Conservation (phyloP, 2,888 invertebrate genomes). For the Gryllus longicercus region DNA sequence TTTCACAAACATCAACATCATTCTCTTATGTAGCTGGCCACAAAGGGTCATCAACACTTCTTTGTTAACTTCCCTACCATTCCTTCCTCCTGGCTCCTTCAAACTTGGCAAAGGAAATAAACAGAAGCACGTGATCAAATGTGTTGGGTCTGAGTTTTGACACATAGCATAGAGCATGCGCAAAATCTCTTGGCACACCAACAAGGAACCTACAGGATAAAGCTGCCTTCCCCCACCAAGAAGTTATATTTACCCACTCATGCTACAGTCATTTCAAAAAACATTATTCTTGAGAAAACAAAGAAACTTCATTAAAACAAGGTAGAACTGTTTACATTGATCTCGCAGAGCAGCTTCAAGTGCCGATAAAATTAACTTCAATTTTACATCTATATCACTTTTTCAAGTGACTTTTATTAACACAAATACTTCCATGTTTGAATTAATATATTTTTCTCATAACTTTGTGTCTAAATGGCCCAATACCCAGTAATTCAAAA, state of each 20-base stretch:
- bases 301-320: background rate
- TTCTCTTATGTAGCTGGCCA: too few relatives aligned
- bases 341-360: too few relatives aligned
- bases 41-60: background rate
- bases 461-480: too few relatives aligned
- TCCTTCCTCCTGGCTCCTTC: background rate
- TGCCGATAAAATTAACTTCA: too few relatives aligned
- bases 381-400: too few relatives aligned
- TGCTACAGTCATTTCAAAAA: constrained; percentile 3
- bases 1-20: too few relatives aligned
- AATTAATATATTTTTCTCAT: too few relatives aligned
- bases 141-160: background rate
- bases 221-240: background rate
- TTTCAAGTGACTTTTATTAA: too few relatives aligned
- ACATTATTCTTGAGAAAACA: background rate
- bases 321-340: too few relatives aligned
- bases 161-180: constrained; percentile 17
- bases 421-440: too few relatives aligned
- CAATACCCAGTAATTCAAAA: too few relatives aligned
- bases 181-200: background rate
- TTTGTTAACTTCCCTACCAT: constrained; percentile 1
- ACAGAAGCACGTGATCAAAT: background rate
- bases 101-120: constrained; percentile 1
- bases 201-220: background rate
- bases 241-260: background rate